phyloP scores from a whole-genome alignment of 2,888 invertebrate species.

The Drosophila incognita region DNA sequence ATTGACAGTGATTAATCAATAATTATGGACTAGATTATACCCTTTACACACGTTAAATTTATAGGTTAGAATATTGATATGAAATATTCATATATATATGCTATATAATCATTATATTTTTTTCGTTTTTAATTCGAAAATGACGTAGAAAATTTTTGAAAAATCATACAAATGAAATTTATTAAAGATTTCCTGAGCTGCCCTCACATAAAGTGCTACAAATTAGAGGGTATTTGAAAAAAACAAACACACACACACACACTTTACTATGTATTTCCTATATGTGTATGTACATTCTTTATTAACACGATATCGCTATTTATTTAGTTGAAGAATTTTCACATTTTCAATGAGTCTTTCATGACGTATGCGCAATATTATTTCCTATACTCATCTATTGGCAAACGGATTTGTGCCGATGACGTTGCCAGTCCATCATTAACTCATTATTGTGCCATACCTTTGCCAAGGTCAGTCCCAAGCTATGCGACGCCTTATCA shows the following conservation, averaged over 20 bases:
- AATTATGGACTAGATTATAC: conserved; percentile 1
- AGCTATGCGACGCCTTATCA: conserved; percentile 21
- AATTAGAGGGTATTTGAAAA: conserved; percentile 2
- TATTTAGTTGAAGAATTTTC: conserved; percentile 68
- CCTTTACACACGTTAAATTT: background rate
- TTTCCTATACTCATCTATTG: conserved; percentile 13
- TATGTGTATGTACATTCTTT: conserved; percentile 36
- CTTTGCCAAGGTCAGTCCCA: conserved; percentile 13
- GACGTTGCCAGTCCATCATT: conserved; percentile 27
- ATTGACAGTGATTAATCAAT: background rate
- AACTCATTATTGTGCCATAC: conserved; percentile 14
- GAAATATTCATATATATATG: background rate
- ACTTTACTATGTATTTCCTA: conserved; percentile 20
- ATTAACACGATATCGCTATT: conserved; percentile 56
- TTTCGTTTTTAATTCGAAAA: background rate
- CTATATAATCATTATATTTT: background rate
- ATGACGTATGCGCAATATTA: conserved; percentile 64
- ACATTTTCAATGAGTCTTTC: conserved; percentile 56
- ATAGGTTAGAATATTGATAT: background rate
- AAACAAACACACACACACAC: conserved; percentile 11
- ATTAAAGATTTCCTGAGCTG: background rate
- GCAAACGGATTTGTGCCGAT: conserved; percentile 41
- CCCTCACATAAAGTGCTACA: background rate
- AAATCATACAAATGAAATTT: background rate
- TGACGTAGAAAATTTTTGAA: background rate